phyloP scores from a whole-genome alignment of 2,888 invertebrate genomes.

The Pyrgus malvae region DNA sequence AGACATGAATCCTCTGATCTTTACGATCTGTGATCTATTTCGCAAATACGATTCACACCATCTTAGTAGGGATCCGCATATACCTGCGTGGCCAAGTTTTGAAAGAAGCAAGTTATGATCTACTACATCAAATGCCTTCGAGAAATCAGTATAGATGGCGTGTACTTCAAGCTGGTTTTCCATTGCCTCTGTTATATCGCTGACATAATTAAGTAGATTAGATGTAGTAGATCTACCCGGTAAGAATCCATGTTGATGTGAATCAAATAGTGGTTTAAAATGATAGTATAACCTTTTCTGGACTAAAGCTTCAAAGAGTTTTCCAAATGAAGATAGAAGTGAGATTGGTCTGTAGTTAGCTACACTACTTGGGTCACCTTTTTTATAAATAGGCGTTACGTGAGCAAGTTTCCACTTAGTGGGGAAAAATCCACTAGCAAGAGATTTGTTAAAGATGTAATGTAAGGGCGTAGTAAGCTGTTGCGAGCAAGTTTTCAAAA shows the following conservation, averaged over 20 bases:
- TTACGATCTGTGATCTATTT: conserved; percentile 21
- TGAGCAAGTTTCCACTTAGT: conserved; percentile 24
- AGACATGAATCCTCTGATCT: conserved; percentile 17
- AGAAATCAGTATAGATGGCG: conserved; percentile 32
- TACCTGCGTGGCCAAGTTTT: conserved; percentile 21
- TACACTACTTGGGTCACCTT: conserved; percentile 12
- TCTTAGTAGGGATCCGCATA: conserved; percentile 28
- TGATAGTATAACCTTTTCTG: conserved; percentile 7
- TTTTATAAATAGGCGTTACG: conserved; percentile 27
- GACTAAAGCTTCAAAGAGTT: conserved; percentile 27
- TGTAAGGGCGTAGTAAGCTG: conserved; percentile 84
- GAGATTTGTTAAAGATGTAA: conserved; percentile 23
- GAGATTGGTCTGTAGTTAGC: conserved; percentile 29
- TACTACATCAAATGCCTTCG: conserved; percentile 31
- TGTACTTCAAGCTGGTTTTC: conserved; percentile 24
- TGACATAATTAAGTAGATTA: conserved; percentile 28
- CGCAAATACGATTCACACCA: conserved; percentile 25
- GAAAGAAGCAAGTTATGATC: conserved; percentile 19
- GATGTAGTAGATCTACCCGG: conserved; percentile 26
- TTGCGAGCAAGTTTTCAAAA: conserved; percentile 65
- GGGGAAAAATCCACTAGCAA: conserved; percentile 23
- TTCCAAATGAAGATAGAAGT: conserved; percentile 21
- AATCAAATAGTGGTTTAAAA: conserved; percentile 7
- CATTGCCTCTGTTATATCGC: conserved; percentile 14
- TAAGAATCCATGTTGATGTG: neutral